A percentile compares a stretch with the other conserved stretches of the same genome.
Evolutionary conservation across 2,888 invertebrate species (phyloP).

Genomic region (Xylota segnis): DNA sequence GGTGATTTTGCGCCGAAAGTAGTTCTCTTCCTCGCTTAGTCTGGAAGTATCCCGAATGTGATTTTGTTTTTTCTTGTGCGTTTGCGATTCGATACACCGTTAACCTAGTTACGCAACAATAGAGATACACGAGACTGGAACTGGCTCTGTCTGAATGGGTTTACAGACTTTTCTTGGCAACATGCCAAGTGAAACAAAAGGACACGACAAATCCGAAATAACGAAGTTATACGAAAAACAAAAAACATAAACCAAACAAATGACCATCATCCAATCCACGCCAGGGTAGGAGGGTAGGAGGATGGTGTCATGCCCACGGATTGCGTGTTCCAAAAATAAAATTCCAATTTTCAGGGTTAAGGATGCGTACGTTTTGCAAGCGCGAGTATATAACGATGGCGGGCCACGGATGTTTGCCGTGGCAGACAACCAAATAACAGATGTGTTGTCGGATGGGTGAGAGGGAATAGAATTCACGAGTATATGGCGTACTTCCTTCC

Average conservation of each 20-base stretch:
- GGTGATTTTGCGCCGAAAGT: constrained; percentile 71
- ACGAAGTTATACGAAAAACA: too few relatives aligned
- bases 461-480: constrained; percentile 21
- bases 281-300: neutral
- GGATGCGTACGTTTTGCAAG: constrained; percentile 69
- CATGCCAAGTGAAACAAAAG: constrained; percentile 63
- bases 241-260: neutral
- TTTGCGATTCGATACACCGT: constrained; percentile 57
- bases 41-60: constrained; percentile 19
- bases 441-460: constrained; percentile 21
- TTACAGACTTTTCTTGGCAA: constrained; percentile 56
- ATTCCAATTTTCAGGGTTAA: constrained; percentile 74
- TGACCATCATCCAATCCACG: constrained; percentile 1
- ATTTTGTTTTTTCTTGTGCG: neutral
- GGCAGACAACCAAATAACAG: constrained; percentile 51
- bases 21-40: constrained; percentile 19
- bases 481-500: constrained; percentile 51
- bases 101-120: constrained; percentile 76
- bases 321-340: constrained; percentile 64
- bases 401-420: constrained; percentile 15
- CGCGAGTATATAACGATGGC: constrained; percentile 16
- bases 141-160: constrained; percentile 26
- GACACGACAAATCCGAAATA: constrained; percentile 22
- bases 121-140: constrained; percentile 13
- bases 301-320: neutral